Evolutionary conservation across 1,140 invertebrate species (phyloP), one percentile per base, ranked within the genome.

Genomic region (Drosophila novamexicana): DNA sequence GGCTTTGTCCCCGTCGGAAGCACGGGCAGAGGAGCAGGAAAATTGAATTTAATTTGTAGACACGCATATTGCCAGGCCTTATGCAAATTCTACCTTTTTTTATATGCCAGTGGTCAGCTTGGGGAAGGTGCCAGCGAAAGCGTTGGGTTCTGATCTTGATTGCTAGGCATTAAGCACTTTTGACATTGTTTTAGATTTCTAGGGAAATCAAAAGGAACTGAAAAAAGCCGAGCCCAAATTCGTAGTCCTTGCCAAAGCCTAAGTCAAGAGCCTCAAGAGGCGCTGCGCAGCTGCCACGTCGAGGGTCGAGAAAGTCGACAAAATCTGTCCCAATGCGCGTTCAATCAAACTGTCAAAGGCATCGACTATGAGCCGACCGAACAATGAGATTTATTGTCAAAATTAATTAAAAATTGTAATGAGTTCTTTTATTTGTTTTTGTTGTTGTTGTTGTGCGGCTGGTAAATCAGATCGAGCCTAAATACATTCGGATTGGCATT

Each of bases 381-480:
- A 58, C 64, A 62, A 50, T 49, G 50, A 58, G 79, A 88, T 88
- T 82, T 82, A 83, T 86, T 86, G 83, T 82, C 79, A 86, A 86
- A 88, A 86, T 86, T 86, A 86, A 86, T 86, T 86, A 86, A 86
- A 86, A 86, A 88, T 86, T 89, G 83, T 86, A 88, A 86, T 86
- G 76, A 88, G 83, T 62, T 82, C 53, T 34, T 58, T 54, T 58
- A 29, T 29, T 4, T 29, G 0, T 22, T 22, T 22, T 18, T 22
- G 22, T 29, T 29, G 0, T 29, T 29, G 22, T 29, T 29, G 22
- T 12, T 29, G 42, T 4, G 39, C 16, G 36, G 16, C 36, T 52
- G 52, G 52, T 16, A 70, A 72, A 77, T 77, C 77, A 59, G 34
- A 16, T 34, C 10, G 14, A 32, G 58, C 45, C 40, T 47, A 67